Conservation (phyloP, 1,140 invertebrate genomes). For the Pissodes strobi region DNA sequence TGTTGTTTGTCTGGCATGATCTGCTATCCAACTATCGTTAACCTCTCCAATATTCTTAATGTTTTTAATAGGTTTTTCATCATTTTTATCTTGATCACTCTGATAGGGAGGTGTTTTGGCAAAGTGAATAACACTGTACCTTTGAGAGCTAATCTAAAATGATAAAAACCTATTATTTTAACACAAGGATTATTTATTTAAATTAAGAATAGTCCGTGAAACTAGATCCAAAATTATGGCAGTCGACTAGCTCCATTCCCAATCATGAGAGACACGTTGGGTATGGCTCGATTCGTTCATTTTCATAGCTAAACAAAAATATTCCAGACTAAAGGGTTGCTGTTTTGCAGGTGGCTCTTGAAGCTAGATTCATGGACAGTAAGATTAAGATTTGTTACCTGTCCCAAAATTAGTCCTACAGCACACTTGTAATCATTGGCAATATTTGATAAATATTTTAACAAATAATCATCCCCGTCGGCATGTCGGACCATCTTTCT, state of each 20-base stretch:
- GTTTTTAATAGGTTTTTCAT: conserved; percentile 44
- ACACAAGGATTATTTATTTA: conserved; percentile 36
- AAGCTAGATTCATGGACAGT: too few relatives aligned
- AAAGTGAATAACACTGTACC: conserved; percentile 74
- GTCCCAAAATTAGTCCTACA: conserved; percentile 70
- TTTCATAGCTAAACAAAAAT: too few relatives aligned
- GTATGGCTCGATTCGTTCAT: too few relatives aligned
- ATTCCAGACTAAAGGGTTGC: too few relatives aligned
- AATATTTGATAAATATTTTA: conserved; percentile 57
- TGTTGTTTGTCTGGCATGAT: conserved; percentile 73
- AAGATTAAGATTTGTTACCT: conserved; percentile 58
- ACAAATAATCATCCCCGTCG: conserved; percentile 56
- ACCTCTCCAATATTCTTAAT: conserved; percentile 55
- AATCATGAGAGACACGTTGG: too few relatives aligned
- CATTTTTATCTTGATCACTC: conserved; percentile 47
- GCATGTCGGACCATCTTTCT: conserved; percentile 58
- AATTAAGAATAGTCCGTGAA: too few relatives aligned
- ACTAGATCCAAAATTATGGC: too few relatives aligned
- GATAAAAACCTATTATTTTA: conserved; percentile 28
- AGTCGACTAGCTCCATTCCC: too few relatives aligned
- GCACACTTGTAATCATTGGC: conserved; percentile 59
- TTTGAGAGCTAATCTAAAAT: conserved; percentile 60
- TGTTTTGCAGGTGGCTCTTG: too few relatives aligned
- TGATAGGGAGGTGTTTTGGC: conserved; percentile 68
- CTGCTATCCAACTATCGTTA: conserved; percentile 66